Percentiles rank a stretch among this genome's conserved stretches.
These are phyloP conservation scores for Plecotus auritus DNA, from an alignment of 2,113 vertebrate species.

Conservation along the genomic window DNA sequence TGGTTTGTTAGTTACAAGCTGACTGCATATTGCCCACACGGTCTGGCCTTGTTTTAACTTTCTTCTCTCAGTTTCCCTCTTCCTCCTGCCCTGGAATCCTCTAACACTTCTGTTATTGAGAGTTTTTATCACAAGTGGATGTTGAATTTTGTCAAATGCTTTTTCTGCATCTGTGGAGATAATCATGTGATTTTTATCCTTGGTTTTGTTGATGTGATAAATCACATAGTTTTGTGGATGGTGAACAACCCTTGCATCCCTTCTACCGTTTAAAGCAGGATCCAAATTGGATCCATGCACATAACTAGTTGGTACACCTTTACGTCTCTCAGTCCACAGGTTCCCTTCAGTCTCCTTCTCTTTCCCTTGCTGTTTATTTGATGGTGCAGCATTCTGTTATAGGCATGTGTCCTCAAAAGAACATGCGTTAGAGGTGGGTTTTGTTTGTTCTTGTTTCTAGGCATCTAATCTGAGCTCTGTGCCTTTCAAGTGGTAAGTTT, in stretches of 20 bases:
- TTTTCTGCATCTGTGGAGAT: not conserved
- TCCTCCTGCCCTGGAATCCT: no score
- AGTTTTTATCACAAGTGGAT: not conserved
- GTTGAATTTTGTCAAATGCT: not conserved
- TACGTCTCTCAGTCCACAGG: not conserved
- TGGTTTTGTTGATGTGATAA: not conserved
- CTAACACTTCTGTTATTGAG: no score
- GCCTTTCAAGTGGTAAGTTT: not conserved
- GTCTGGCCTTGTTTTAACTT: no score
- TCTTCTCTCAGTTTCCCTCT: no score
- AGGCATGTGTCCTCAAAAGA: not conserved
- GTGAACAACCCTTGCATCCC: not conserved
- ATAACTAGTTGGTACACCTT: not conserved
- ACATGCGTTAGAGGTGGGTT: not conserved
- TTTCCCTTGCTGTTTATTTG: not conserved
- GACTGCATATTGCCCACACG: no score
- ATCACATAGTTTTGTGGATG: not conserved
- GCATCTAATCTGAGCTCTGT: not conserved
- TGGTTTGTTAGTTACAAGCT: no score
- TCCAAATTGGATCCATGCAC: not conserved
- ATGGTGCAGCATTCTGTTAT: not conserved
- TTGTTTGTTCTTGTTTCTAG: not conserved
- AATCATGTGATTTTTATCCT: not conserved
- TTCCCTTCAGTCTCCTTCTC: not conserved
- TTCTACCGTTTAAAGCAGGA: not conserved